Percentiles rank a stretch among this genome's conserved stretches.
phyloP scores from a whole-genome alignment of 2,113 vertebrate species.

The Nannobrachium achirus region DNA sequence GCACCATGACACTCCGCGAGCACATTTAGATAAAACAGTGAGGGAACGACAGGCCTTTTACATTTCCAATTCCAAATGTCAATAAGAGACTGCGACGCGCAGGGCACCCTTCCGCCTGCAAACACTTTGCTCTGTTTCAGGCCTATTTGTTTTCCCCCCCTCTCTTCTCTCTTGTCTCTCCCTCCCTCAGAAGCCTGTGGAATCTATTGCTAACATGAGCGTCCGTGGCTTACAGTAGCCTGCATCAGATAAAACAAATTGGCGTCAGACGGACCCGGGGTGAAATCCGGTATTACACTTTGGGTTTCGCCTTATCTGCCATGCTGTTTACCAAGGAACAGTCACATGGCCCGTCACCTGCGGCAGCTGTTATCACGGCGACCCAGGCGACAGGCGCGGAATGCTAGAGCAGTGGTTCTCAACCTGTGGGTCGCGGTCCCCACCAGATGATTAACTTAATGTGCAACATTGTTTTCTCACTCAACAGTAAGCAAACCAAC shows the following conservation, averaged over 20 bases:
- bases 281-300: conserved; percentile 65
- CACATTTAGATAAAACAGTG: background rate
- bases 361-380: conserved; percentile 69
- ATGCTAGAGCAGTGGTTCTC: conserved; percentile 54
- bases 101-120: background rate
- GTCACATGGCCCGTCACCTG: conserved; percentile 68
- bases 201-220: conserved; percentile 34
- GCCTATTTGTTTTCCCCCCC: background rate
- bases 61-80: background rate
- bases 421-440: too few relatives aligned
- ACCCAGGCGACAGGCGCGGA: conserved; percentile 63
- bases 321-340: conserved; percentile 65
- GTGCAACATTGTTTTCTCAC: too few relatives aligned
- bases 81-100: background rate
- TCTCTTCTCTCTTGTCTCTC: background rate
- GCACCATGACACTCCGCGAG: background rate
- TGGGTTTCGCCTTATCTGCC: conserved; percentile 68
- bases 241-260: conserved; percentile 63
- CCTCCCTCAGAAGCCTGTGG: conserved; percentile 29
- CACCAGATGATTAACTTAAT: too few relatives aligned
- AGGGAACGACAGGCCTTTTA: background rate
- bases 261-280: conserved; percentile 55
- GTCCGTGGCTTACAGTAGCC: conserved; percentile 55
- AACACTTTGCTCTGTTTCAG: background rate
- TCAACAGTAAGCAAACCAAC: too few relatives aligned